These are phyloP conservation scores for Aptenodytes forsteri DNA, from an alignment of 2,113 vertebrate species.

Conservation along the genomic window DNA sequence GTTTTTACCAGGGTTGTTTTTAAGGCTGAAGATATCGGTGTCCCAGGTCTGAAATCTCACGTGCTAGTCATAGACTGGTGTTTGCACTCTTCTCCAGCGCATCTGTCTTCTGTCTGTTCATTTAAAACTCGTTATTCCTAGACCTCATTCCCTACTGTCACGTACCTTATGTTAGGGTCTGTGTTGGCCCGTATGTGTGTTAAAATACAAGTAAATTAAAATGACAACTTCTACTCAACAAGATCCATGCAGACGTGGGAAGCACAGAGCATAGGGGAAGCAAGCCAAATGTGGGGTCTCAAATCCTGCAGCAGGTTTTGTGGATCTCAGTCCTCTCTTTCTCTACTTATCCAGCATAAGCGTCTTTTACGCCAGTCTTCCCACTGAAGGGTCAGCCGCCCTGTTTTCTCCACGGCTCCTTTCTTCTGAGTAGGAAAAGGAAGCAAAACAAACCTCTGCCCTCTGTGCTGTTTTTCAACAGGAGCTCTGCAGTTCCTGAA, in stretches of 20 bases:
- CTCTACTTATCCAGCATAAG: not conserved
- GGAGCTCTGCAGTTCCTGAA: not conserved
- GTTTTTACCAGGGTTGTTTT: not conserved
- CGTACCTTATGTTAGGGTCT: not conserved
- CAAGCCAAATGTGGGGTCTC: not conserved
- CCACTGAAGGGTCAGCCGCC: too few species aligned
- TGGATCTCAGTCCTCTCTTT: not conserved
- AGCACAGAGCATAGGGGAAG: not conserved
- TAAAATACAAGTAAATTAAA: not conserved
- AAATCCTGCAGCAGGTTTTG: not conserved
- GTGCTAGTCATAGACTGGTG: not conserved
- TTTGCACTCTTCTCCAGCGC: not conserved
- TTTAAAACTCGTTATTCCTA: not conserved
- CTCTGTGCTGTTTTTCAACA: not conserved
- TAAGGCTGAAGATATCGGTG: not conserved
- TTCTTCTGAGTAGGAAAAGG: not conserved
- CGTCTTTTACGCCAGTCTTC: rapidly evolving
- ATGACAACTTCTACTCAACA: not conserved
- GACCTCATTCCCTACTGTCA: not conserved
- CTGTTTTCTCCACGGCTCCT: not conserved
- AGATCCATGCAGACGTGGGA: rapidly evolving
- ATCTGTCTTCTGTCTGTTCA: not conserved
- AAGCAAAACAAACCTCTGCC: not conserved
- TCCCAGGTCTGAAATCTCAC: not conserved
- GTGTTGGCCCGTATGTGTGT: rapidly evolving